Evolutionary conservation across 2,888 invertebrate species (phyloP).

Genomic region (Oligia latruncula): DNA sequence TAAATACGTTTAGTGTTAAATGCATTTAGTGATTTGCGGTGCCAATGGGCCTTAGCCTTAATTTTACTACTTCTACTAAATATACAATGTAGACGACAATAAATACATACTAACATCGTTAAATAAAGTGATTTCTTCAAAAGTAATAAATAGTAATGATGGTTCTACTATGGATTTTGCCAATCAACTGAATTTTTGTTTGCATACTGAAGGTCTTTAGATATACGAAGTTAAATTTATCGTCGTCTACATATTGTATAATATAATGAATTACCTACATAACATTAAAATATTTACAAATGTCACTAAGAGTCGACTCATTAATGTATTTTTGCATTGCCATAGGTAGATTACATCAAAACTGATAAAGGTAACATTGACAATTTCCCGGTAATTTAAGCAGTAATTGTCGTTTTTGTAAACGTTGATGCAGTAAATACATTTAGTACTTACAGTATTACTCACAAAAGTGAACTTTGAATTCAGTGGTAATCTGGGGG

Average conservation of each 20-base stretch:
- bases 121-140: background rate
- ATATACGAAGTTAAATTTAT: background rate
- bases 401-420: background rate
- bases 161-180: background rate
- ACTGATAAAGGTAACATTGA: background rate
- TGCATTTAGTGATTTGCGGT: background rate
- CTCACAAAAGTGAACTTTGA: background rate
- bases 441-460: background rate
- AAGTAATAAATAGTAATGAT: background rate
- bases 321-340: background rate
- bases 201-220: background rate
- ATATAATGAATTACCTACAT: background rate
- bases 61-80: background rate
- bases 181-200: background rate
- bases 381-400: slow-evolving; percentile 10
- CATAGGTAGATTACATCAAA: background rate
- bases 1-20: background rate
- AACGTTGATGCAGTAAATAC: background rate
- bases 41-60: background rate
- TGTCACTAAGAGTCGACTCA: background rate
- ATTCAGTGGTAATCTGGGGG: background rate
- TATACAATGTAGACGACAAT: background rate
- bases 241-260: background rate
- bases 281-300: slow-evolving; percentile 13
- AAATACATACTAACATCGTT: background rate